phyloP scores from a whole-genome alignment of 2,888 invertebrate genomes.

The Scrobipalpa costella region DNA sequence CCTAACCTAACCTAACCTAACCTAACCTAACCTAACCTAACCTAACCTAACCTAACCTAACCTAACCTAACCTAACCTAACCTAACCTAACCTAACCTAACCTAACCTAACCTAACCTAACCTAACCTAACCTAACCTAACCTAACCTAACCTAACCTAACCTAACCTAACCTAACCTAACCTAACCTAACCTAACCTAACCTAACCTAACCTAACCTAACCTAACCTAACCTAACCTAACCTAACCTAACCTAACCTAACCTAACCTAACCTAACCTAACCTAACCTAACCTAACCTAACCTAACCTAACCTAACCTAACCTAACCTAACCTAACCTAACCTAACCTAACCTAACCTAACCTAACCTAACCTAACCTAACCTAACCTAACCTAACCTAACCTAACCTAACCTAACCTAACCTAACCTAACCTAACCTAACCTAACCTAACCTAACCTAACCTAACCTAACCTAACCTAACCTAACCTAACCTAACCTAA shows the following conservation, averaged over 20 bases:
- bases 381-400: slow-evolving; percentile 29
- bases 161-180: slow-evolving; percentile 33
- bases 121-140: slow-evolving; percentile 30
- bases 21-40: slow-evolving; percentile 33
- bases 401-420: slow-evolving; percentile 30
- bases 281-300: slow-evolving; percentile 28
- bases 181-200: slow-evolving; percentile 31
- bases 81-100: slow-evolving; percentile 31
- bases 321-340: slow-evolving; percentile 31
- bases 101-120: slow-evolving; percentile 31
- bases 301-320: slow-evolving; percentile 32
- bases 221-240: slow-evolving; percentile 28
- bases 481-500: slow-evolving; percentile 23
- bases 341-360: slow-evolving; percentile 30
- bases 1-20: slow-evolving; percentile 31
- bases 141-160: slow-evolving; percentile 34
- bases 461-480: slow-evolving; percentile 30
- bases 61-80: slow-evolving; percentile 33
- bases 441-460: slow-evolving; percentile 28
- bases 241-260: slow-evolving; percentile 30
- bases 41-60: slow-evolving; percentile 34
- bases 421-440: slow-evolving; percentile 31
- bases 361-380: slow-evolving; percentile 28
- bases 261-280: slow-evolving; percentile 31
- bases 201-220: slow-evolving; percentile 29